A percentile compares a stretch with the other conserved stretches of the same genome.
These are phyloP conservation scores for Pampusana beccarii DNA, from an alignment of 2,113 vertebrate genomes.

Conservation along the genomic window DNA sequence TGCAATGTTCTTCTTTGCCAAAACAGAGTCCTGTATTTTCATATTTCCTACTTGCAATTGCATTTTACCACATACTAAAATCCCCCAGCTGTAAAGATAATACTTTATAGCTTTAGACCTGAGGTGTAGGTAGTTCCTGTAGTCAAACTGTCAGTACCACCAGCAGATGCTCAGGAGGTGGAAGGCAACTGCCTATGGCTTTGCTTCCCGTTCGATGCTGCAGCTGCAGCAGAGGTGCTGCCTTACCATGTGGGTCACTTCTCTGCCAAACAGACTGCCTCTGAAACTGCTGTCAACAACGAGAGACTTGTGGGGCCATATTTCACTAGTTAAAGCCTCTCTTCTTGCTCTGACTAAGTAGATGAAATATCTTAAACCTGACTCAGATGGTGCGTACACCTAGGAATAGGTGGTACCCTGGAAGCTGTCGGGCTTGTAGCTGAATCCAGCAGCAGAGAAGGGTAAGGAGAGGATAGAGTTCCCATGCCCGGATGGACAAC, in stretches of 20 bases:
- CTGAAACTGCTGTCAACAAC: background rate
- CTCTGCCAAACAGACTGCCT: conserved; percentile 34
- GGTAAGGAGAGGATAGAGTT: background rate
- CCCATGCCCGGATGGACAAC: no score
- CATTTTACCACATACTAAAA: conserved; percentile 45
- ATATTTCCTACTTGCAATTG: conserved; percentile 23
- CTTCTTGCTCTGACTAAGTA: background rate
- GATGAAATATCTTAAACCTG: background rate
- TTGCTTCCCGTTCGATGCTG: background rate
- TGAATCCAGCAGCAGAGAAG: background rate
- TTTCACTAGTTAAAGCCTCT: background rate
- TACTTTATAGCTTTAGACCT: background rate
- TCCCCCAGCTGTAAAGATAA: background rate
- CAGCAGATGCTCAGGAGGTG: background rate
- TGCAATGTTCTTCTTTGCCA: background rate
- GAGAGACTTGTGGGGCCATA: background rate
- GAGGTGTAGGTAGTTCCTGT: background rate
- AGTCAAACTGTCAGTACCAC: background rate
- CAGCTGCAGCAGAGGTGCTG: background rate
- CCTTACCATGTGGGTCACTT: background rate
- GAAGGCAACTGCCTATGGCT: background rate
- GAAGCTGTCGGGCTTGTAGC: background rate
- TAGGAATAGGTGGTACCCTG: background rate
- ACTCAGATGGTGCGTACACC: background rate
- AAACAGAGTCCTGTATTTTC: conserved; percentile 29